These are phyloP conservation scores for Cheilosia scutellata DNA, from an alignment of 2,888 invertebrate genomes.

Conservation along the genomic window DNA sequence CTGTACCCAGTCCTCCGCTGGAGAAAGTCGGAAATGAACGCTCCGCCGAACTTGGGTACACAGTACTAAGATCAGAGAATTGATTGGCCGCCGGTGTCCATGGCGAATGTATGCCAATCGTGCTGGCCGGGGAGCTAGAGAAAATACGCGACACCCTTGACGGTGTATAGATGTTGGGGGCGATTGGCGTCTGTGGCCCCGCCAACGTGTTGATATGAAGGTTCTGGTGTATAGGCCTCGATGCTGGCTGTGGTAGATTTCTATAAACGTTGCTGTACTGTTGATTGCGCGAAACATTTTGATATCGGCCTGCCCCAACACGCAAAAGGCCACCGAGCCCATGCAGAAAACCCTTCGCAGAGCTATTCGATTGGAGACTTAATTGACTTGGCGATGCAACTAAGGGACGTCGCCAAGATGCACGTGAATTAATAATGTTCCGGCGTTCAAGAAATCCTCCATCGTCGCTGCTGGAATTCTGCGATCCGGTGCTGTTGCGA, in stretches of 20 bases:
- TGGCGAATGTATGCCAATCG: conserved; percentile 85
- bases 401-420: conserved; percentile 88
- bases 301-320: conserved; percentile 81
- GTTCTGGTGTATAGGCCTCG: conserved; percentile 81
- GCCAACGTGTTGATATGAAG: conserved; percentile 83
- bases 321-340: conserved; percentile 81
- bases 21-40: conserved; percentile 92
- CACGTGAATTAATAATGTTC: conserved; percentile 85
- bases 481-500: conserved; percentile 86
- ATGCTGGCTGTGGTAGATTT: conserved; percentile 80
- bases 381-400: conserved; percentile 88
- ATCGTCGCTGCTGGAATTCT: conserved; percentile 90
- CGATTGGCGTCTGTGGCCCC: conserved; percentile 77
- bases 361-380: conserved; percentile 87
- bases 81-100: conserved; percentile 88
- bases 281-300: conserved; percentile 81
- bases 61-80: conserved; percentile 94
- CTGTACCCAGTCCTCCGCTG: conserved; percentile 83
- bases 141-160: conserved; percentile 85
- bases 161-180: conserved; percentile 83
- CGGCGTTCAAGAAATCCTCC: conserved; percentile 91
- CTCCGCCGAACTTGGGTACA: conserved; percentile 91
- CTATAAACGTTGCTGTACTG: conserved; percentile 79
- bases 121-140: conserved; percentile 88
- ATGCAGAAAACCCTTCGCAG: conserved; percentile 86